Evolutionary conservation across 1,140 invertebrate species (phyloP).

Genomic region (Ganaspis sp.): DNA sequence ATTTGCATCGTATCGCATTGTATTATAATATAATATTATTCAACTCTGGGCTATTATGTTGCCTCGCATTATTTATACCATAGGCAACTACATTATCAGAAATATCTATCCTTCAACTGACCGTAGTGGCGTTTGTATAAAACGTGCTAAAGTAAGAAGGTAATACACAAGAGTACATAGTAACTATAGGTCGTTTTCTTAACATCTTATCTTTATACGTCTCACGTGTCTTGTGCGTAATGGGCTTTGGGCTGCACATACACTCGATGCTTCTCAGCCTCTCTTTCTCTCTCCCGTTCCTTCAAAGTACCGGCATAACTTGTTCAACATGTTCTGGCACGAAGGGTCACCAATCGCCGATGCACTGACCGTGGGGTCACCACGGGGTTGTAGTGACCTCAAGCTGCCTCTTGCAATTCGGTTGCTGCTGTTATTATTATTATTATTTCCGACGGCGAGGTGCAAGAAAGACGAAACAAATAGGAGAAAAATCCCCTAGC

Average conservation of each 20-base stretch:
- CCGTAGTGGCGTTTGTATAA: constrained; percentile 12
- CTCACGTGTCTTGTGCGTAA: constrained; percentile 29
- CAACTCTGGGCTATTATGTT: neutral
- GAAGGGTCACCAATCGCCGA: constrained; percentile 7
- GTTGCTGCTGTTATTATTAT: neutral
- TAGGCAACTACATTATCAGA: constrained; percentile 8
- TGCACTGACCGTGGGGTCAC: constrained; percentile 15
- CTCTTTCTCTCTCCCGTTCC: neutral
- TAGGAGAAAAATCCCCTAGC: too few relatives aligned
- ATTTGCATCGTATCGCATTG: neutral
- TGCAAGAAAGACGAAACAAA: too few relatives aligned
- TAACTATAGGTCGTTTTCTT: constrained; percentile 26
- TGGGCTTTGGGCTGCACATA: constrained; percentile 1
- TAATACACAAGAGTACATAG: constrained; percentile 6
- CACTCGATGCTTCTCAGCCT: neutral
- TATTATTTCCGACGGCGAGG: neutral
- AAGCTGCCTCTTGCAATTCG: neutral
- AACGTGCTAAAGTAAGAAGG: constrained; percentile 20
- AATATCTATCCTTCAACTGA: constrained; percentile 11
- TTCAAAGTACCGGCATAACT: constrained; percentile 17
- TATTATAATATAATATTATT: neutral
- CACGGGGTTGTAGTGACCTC: neutral
- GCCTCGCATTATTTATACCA: neutral
- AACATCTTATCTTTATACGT: constrained; percentile 26
- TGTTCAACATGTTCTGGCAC: constrained; percentile 24